Base-by-base conservation (phyloP, 2,888 invertebrate genomes). In the Octonoba sinensis region DNA sequence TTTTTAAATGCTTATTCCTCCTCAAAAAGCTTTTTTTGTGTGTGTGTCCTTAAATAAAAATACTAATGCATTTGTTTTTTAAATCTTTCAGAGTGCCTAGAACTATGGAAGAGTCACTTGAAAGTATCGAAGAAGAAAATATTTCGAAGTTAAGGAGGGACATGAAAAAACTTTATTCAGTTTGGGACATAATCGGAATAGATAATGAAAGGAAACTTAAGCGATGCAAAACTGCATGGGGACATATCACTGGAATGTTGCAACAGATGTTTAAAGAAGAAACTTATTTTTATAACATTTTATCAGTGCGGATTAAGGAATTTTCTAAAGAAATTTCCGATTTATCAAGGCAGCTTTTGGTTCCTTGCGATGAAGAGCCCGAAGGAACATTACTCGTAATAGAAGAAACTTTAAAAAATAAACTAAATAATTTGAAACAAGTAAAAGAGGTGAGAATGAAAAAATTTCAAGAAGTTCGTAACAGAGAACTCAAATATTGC, bases 371-470 rank as follows among this genome's bases (percentile, higher is more conserved):
- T 18, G 74, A 83, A 62, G 69, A 60, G 36, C 13, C 36, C 6
- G 47, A 47, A 3, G 44, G 22, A 15, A 74, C 74, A 44, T 49
- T 78, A 18, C 59, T 83, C 16, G 12, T 56, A 18, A 60, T 54
- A 22, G 79, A 83, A 75, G 72, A 72, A 56, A 51, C 20, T 18
- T 47, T 83, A 11, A 49, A 75, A 1, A 64, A 67, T 22, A 51
- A 73, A 27, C 36, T 83, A 12, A 87, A 88, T n/a, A 84, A 83
- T 13, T 82, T 88, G 69, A 84, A 85, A 13, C 85, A 85, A 57
- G 86, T 88, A 82, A 88, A 88, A 83, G 85, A 86, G 36, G 87
- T 87, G 20, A 85, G 89, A 47, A 59, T 88, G 75, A 85, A 86
- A 65, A 85, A 85, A 6, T 85, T 88, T 70, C 85, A 86, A 46